Percentiles rank a stretch among this genome's conserved stretches.
Evolutionary conservation across 2,888 invertebrate genomes (phyloP).

Genomic region (Euzophera pinguis): DNA sequence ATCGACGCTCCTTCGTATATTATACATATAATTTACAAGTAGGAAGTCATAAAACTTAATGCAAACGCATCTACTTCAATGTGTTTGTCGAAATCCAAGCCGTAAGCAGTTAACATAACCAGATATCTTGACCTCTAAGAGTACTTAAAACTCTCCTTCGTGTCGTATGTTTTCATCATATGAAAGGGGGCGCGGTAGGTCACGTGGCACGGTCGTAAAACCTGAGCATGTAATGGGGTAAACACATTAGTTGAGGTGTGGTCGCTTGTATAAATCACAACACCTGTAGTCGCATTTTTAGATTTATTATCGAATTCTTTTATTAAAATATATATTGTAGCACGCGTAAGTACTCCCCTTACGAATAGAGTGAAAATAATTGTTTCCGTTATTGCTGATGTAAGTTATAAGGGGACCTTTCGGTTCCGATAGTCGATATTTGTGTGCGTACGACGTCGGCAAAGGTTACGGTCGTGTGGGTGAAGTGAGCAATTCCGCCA

Average conservation of each 20-base stretch:
- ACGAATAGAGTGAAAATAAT: conserved; percentile 49
- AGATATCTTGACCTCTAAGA: conserved; percentile 37
- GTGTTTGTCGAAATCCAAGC: conserved; percentile 66
- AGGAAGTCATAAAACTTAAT: conserved; percentile 75
- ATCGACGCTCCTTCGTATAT: conserved; percentile 41
- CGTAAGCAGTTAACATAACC: conserved; percentile 47
- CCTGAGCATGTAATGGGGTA: conserved; percentile 62
- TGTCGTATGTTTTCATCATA: conserved; percentile 25
- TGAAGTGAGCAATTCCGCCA: conserved; percentile 16
- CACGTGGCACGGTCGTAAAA: conserved; percentile 43
- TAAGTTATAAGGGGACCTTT: conserved; percentile 21
- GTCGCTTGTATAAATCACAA: conserved; percentile 51
- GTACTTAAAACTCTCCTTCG: conserved; percentile 25
- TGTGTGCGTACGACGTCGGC: conserved; percentile 13
- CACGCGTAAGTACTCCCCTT: conserved; percentile 6
- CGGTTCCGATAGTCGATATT: conserved; percentile 18
- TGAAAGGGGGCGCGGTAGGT: conserved; percentile 28
- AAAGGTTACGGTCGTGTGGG: conserved; percentile 5
- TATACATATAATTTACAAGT: conserved; percentile 67
- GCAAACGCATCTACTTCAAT: conserved; percentile 58
- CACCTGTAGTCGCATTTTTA: conserved; percentile 46
- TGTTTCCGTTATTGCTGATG: conserved; percentile 49
- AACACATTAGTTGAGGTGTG: conserved; percentile 65
- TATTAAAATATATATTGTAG: conserved; percentile 24
- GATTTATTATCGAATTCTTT: not conserved